Base-by-base conservation (phyloP, 2,888 invertebrate species). In the Yponomeuta plumbellus region DNA sequence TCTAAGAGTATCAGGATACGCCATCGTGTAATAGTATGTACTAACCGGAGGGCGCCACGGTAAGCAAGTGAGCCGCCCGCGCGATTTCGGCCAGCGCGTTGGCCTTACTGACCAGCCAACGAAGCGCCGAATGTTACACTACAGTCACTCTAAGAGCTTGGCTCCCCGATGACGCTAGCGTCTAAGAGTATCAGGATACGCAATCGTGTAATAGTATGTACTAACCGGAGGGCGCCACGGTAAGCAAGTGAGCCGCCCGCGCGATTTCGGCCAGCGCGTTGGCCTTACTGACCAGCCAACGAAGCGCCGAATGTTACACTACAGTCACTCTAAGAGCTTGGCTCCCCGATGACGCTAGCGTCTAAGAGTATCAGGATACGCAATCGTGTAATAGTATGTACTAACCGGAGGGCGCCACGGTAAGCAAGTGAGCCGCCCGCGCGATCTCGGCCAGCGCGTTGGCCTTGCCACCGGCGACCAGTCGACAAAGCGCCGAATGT, bases 381-480 rank as follows among this genome's bases (percentile, higher is more conserved):
- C 26, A 2, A 26, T 2, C 5, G 26, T 26, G 26, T 26, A 26
- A 26, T 5, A 26, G 26, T 26, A 5, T 4, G 2, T 5, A 26
- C 26, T 26, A 4, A 26, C 26, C 26, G 2, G 34, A 34, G 1
- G 34, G 81, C 67, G 81, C 80, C 6, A 68, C 66, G 56, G 72
- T 40, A 22, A 83, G 79, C 67, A 83, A 76, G 59, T 76, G 75
- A 52, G 86, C 88, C 70, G 88, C 88, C 69, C 86, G 80, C 62
- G 88, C 84, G 56, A 95, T 95, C 89, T 95, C 95, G 79, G 95
- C 94, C 72, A 99, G 94, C 61, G 99, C 99, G 70, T 96, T 92
- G 69, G 97, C 96, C 86, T 99, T 98, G 81, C 98, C 98, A 71
- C 99, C 99, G 93, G 98, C 98, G 65, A 99, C 98, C 72, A 99